Evolutionary conservation across 1,140 invertebrate genomes (phyloP).

Genomic region (Ostrea denselamellosa): DNA sequence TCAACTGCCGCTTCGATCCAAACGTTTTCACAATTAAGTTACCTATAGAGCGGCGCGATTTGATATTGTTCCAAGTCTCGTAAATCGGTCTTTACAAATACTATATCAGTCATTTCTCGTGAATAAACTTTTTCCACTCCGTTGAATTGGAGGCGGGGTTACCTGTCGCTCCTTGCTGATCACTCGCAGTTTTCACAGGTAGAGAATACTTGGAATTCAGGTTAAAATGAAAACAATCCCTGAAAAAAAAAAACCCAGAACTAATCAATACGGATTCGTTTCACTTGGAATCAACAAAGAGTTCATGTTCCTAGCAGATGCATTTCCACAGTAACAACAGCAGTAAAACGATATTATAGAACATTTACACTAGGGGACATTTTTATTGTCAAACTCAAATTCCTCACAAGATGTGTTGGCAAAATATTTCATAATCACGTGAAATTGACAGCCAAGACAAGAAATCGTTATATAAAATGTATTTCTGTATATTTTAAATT

Average conservation of each 20-base stretch:
- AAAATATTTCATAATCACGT: constrained; percentile 7
- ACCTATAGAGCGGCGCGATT: constrained; percentile 17
- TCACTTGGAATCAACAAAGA: neutral
- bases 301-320: neutral
- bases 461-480: neutral
- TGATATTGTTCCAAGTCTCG: constrained; percentile 40
- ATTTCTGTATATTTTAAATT: neutral
- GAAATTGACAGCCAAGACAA: neutral
- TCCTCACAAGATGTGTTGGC: neutral
- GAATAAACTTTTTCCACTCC: constrained; percentile 32
- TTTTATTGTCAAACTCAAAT: too few species aligned
- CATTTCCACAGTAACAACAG: neutral
- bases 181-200: constrained; percentile 17
- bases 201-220: constrained; percentile 18
- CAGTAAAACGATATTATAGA: too few species aligned
- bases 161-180: constrained; percentile 5
- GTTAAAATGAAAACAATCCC: neutral
- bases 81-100: constrained; percentile 38
- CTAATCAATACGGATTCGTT: neutral
- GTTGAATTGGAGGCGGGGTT: neutral
- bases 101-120: constrained; percentile 34
- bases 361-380: too few species aligned
- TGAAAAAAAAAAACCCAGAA: constrained; percentile 8
- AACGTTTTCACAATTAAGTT: constrained; percentile 39
- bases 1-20: constrained; percentile 32